These are phyloP conservation scores for Desoria tigrina DNA, from an alignment of 2,888 invertebrate species.

Conservation along the genomic window DNA sequence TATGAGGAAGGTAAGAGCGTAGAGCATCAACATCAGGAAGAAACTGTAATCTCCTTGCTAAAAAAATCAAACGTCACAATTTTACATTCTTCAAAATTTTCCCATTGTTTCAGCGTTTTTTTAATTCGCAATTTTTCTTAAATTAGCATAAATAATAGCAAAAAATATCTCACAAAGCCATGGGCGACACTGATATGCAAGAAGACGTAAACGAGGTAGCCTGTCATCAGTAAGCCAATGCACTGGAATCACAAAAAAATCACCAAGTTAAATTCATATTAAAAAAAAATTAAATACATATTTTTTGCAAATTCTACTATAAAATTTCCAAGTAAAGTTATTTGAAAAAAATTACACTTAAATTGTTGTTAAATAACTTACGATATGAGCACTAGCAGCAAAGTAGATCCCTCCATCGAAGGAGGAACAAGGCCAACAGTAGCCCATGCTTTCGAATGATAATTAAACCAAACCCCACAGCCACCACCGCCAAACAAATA, in stretches of 20 bases:
- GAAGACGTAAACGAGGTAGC: slow-evolving; percentile 11
- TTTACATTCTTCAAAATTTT: background rate
- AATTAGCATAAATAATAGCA: too few species aligned
- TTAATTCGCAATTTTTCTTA: too few species aligned
- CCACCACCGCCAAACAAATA: too few species aligned
- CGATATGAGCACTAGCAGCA: slow-evolving; percentile 13
- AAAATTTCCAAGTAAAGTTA: too few species aligned
- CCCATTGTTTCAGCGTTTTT: too few species aligned
- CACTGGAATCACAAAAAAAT: slow-evolving; percentile 5
- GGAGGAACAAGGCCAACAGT: slow-evolving; percentile 10
- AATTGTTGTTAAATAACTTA: slow-evolving; percentile 3
- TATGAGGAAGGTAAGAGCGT: background rate
- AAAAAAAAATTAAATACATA: background rate
- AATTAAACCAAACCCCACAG: too few species aligned
- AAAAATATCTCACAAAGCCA: background rate
- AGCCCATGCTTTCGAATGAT: slow-evolving; percentile 5
- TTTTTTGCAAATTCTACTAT: too few species aligned
- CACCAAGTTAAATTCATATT: background rate
- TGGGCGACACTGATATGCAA: background rate
- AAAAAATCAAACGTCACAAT: background rate
- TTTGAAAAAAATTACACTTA: too few species aligned
- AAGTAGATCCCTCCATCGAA: slow-evolving; percentile 15
- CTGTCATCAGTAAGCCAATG: slow-evolving; percentile 13
- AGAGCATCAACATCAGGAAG: slow-evolving; percentile 9
- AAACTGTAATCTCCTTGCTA: slow-evolving; percentile 6